Conservation (phyloP, 2,797 vertebrate species). For the Erethizon dorsatum region DNA sequence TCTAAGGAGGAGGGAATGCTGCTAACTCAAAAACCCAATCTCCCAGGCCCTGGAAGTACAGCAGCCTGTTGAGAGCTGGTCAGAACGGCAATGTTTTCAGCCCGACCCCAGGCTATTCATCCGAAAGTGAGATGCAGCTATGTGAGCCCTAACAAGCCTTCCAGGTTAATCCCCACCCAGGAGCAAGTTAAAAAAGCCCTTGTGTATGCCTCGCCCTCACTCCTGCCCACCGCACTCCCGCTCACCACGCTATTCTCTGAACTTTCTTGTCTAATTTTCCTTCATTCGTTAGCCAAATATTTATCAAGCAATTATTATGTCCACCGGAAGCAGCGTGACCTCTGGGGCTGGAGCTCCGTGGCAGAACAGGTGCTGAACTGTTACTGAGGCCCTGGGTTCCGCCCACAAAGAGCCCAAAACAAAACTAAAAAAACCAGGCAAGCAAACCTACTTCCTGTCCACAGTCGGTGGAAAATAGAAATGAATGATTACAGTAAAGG, state of each 20-base stretch:
- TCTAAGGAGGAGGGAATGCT: background rate
- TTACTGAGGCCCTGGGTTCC: background rate
- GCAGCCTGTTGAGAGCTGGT: background rate
- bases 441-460: background rate
- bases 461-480: background rate
- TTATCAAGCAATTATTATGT: background rate
- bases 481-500: background rate
- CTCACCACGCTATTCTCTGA: background rate
- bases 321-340: background rate
- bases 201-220: background rate
- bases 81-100: background rate
- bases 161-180: background rate
- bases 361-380: rapidly evolving
- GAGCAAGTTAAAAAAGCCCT: background rate
- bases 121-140: background rate
- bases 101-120: background rate
- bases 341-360: background rate
- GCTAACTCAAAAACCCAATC: background rate
- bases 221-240: background rate
- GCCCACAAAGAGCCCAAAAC: background rate
- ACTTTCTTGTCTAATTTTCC: background rate
- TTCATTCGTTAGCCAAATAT: background rate
- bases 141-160: background rate
- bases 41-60: background rate
- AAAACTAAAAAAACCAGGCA: background rate